These are phyloP conservation scores for Spilosoma lubricipeda DNA, from an alignment of 2,888 invertebrate species.

Conservation along the genomic window DNA sequence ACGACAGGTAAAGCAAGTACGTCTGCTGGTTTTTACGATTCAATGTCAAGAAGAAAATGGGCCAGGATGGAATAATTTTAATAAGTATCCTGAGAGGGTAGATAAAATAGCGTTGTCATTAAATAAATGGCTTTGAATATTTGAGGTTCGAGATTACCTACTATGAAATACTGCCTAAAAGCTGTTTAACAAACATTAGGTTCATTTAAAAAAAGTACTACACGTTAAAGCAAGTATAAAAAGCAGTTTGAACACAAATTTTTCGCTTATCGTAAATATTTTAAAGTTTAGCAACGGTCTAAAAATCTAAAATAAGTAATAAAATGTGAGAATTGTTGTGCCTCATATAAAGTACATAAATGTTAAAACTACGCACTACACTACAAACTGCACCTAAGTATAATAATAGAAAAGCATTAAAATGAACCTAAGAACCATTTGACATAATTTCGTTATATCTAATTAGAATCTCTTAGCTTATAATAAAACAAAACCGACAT, in stretches of 20 bases:
- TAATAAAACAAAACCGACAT: not conserved
- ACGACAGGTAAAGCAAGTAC: not conserved
- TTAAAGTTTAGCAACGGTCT: too few species aligned
- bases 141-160: slow-evolving; percentile 16
- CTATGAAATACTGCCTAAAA: not conserved
- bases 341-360: not conserved
- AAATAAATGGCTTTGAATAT: slow-evolving; percentile 16
- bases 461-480: not conserved
- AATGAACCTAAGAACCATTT: not conserved
- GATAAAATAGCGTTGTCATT: not conserved
- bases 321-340: not conserved
- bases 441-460: not conserved
- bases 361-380: not conserved
- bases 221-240: not conserved
- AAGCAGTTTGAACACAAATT: not conserved
- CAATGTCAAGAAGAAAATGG: not conserved
- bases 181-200: not conserved
- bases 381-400: too few species aligned
- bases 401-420: too few species aligned
- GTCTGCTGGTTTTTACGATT: slow-evolving; percentile 4
- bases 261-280: not conserved
- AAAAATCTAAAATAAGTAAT: too few species aligned
- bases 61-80: slow-evolving; percentile 4
- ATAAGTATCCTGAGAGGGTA: not conserved
- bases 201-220: not conserved